phyloP scores from a whole-genome alignment of 92 coral and sea anemone species.

The Epizoanthus stellaris region DNA sequence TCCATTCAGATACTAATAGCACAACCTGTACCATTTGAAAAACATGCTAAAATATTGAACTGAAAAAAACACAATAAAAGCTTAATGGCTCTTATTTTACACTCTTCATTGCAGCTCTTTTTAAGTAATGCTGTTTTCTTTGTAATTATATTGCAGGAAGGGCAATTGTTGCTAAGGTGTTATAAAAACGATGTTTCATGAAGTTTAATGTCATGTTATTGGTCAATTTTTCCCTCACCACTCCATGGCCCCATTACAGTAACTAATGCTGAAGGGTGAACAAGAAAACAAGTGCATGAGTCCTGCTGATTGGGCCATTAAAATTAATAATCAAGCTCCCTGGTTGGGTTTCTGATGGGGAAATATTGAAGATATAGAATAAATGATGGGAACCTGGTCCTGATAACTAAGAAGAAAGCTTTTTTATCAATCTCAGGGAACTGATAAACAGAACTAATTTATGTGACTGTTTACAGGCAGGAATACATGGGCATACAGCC shows the following conservation, averaged over 20 bases:
- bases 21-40: neutral
- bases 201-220: slow-evolving; percentile 39
- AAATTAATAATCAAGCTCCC: slow-evolving; percentile 16
- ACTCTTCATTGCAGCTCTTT: slow-evolving; percentile 23
- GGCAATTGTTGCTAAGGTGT: slow-evolving; percentile 48
- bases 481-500: neutral
- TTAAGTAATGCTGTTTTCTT: slow-evolving; percentile 19
- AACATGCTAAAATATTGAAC: neutral
- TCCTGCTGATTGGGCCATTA: neutral
- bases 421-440: neutral
- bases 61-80: neutral
- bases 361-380: neutral
- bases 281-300: neutral
- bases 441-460: neutral
- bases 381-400: neutral
- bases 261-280: slow-evolving; percentile 9
- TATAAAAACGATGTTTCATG: slow-evolving; percentile 15
- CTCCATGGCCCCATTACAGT: slow-evolving; percentile 38
- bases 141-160: slow-evolving; percentile 37
- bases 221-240: slow-evolving; percentile 29
- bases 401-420: neutral
- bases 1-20: neutral
- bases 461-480: neutral
- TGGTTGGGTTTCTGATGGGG: neutral
- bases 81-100: neutral